Base-by-base conservation (phyloP, 1,140 invertebrate genomes). In the Parasteatoda tepidariorum region DNA sequence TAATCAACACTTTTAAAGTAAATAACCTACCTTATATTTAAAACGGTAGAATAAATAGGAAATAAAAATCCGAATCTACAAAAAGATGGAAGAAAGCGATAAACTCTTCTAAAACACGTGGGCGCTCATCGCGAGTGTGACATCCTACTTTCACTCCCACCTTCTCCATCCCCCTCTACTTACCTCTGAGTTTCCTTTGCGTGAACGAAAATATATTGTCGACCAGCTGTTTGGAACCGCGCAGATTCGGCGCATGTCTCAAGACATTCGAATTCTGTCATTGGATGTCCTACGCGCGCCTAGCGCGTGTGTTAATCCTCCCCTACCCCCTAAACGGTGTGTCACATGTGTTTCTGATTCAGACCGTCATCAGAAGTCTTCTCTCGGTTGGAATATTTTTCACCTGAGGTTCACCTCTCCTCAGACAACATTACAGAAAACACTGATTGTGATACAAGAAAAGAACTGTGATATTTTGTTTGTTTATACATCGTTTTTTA, bases 281-380 rank as follows among this genome's bases (percentile, higher is more conserved):
- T 79, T 79, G 75, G 75, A 54, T 79, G 75, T 79, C 75, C 75
- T 79, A 79, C 75, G 75, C 67, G 41, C 64, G 75, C 64, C 62
- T 55, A 7, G 64, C 61, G 62, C 61, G 62, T 38, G 75, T 54
- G 24, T 41, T 76, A 38, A 38, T 54, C 59, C n/a, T 76, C 74
- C 74, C 59, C 31, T 28, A 33, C 38, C 34, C 48, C 11, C 28
- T n/a, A 28, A 26, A 13, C 59, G 31, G 31, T 31, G 24, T 34
- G 74, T 64, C 59, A 61, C 61, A 61, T 38, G 31, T 26, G 4
- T 30, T 31, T 6, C 22, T 18, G 15, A 33, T 62, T 64, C 74
- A 76, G 59, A 48, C 41, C 38, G 26, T 26, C 2, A 15, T 30
- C 2, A 31, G 15, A 15, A 31, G 18, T 28, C n/a, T n/a, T 3